These are phyloP conservation scores for Cherax quadricarinatus DNA, from an alignment of 1,140 invertebrate genomes.

Conservation along the genomic window DNA sequence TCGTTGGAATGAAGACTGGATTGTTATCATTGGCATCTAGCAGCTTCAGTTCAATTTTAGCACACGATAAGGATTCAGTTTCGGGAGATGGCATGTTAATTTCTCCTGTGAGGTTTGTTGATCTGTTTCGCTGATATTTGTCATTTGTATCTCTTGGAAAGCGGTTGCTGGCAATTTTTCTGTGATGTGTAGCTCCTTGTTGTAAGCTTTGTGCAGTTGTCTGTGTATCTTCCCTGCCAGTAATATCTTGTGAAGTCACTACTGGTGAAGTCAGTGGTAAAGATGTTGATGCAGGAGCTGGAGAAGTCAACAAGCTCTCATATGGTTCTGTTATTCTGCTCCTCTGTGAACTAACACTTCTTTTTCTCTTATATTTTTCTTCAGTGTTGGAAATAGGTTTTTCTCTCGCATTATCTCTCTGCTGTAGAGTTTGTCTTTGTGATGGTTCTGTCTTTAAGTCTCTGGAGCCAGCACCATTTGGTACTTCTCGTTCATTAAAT, in stretches of 20 bases:
- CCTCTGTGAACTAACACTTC: background rate
- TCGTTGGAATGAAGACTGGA: conserved; percentile 82
- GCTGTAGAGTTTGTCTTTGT: background rate
- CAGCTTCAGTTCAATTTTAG: conserved; percentile 70
- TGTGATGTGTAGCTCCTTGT: background rate
- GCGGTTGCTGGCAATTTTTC: background rate
- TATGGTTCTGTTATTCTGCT: background rate
- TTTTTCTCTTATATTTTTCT: background rate
- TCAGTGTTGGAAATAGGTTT: background rate
- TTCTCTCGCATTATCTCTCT: background rate
- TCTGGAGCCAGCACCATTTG: background rate
- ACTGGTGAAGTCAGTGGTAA: background rate
- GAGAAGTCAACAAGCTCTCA: background rate
- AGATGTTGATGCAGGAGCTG: background rate
- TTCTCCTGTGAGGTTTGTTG: background rate
- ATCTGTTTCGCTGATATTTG: background rate
- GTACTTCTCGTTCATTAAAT: background rate
- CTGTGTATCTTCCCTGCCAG: background rate
- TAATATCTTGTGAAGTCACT: background rate
- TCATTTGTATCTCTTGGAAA: background rate
- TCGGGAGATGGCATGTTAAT: background rate
- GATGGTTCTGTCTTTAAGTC: background rate
- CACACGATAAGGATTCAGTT: conserved; percentile 72
- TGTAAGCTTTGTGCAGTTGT: background rate
- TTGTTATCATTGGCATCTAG: conserved; percentile 73